phyloP scores from a whole-genome alignment of 1,140 invertebrate species.

The Lasioglossum albipes region DNA sequence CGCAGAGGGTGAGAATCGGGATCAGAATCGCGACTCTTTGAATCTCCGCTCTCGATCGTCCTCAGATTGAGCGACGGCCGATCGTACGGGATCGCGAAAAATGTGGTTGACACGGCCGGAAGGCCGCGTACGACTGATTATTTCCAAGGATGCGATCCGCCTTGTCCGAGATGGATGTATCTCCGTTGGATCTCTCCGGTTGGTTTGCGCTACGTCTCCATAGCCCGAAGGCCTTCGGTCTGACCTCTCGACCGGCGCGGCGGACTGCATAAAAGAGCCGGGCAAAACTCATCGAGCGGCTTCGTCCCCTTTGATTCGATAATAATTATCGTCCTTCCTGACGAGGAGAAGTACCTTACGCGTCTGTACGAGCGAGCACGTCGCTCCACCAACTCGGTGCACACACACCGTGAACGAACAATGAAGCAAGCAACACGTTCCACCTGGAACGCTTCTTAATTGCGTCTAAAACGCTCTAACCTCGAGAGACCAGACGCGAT shows the following conservation, averaged over 20 bases:
- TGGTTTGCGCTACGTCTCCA: constrained; percentile 51
- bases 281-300: constrained; percentile 25
- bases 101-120: constrained; percentile 47
- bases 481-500: constrained; percentile 16
- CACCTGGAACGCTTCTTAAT: constrained; percentile 36
- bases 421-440: constrained; percentile 24
- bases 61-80: background rate
- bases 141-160: constrained; percentile 56
- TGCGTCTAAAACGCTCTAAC: constrained; percentile 23
- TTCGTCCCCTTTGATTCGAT: constrained; percentile 51
- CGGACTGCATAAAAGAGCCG: constrained; percentile 26
- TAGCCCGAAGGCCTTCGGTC: constrained; percentile 36
- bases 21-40: constrained; percentile 7
- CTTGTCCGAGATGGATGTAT: constrained; percentile 45
- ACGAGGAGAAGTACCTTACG: background rate
- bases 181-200: constrained; percentile 51
- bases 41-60: background rate
- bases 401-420: constrained; percentile 20
- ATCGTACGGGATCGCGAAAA: constrained; percentile 29
- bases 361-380: background rate
- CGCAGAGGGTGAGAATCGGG: too few species aligned
- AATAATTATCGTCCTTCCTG: constrained; percentile 56
- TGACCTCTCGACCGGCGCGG: constrained; percentile 53
- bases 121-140: constrained; percentile 48
- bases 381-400: too few species aligned